Conservation (phyloP, 2,113 vertebrate genomes). For the Gavia stellata region DNA sequence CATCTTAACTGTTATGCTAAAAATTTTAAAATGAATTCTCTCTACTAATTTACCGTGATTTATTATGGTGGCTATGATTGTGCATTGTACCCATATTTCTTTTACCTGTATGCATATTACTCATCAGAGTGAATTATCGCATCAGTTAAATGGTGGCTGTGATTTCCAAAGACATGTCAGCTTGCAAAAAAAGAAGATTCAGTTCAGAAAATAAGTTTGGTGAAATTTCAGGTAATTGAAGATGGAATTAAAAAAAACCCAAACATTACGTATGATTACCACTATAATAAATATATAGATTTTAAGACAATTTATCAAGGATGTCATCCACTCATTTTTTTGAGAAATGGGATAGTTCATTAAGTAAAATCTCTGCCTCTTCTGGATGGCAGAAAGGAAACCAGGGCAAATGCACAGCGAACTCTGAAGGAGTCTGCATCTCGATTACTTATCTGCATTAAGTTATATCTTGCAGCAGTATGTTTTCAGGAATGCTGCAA, state of each 20-base stretch:
- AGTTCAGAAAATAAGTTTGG: not conserved
- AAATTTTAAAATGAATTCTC: not conserved
- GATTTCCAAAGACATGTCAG: not conserved
- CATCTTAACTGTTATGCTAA: slow-evolving; percentile 79
- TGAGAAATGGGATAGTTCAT: not conserved
- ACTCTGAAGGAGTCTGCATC: not conserved
- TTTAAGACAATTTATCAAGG: not conserved
- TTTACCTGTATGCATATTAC: not conserved
- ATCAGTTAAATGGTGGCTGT: not conserved
- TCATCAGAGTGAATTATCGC: not conserved
- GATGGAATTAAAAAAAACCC: not conserved
- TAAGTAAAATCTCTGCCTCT: not conserved
- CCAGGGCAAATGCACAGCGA: not conserved
- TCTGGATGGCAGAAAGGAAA: not conserved
- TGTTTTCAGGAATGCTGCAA: not conserved
- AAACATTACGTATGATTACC: not conserved
- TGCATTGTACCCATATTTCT: not conserved
- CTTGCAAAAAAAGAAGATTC: not conserved
- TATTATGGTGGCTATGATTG: not conserved
- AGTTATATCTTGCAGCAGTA: not conserved
- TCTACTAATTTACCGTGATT: not conserved
- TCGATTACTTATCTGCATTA: not conserved
- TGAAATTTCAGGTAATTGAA: not conserved
- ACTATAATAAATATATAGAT: not conserved
- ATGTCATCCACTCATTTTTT: not conserved